Conservation (phyloP, 2,113 vertebrate species). For the Pedetes capensis region DNA sequence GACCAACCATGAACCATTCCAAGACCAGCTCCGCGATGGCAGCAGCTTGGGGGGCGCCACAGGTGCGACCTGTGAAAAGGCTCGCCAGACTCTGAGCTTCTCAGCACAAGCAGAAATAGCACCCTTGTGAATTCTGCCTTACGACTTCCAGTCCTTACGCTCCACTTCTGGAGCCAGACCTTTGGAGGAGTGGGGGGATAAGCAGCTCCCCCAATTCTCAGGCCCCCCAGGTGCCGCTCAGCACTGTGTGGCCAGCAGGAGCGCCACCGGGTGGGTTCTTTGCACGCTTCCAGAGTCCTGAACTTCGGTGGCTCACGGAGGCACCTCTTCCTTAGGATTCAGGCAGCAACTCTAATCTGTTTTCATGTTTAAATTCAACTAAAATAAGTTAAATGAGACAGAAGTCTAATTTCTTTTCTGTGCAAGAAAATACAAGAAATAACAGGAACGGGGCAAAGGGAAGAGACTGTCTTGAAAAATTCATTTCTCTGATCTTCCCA, state of each 20-base stretch:
- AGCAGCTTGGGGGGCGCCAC: accelerated
- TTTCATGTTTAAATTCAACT: background rate
- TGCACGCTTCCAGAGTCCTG: background rate
- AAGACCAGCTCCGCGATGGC: background rate
- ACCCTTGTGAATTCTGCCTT: too few relatives aligned
- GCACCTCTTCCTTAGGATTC: background rate
- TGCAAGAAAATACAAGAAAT: background rate
- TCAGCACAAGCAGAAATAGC: background rate
- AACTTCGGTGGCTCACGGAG: background rate
- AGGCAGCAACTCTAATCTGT: background rate
- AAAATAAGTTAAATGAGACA: background rate
- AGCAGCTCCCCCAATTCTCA: background rate
- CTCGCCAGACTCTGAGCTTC: background rate
- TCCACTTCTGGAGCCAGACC: background rate
- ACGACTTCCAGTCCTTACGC: background rate
- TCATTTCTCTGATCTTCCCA: background rate
- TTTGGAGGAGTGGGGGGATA: background rate
- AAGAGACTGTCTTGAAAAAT: background rate
- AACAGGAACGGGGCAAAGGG: background rate
- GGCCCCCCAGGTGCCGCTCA: background rate
- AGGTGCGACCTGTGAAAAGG: too few relatives aligned
- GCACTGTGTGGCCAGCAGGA: accelerated
- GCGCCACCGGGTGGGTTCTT: background rate
- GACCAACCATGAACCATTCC: accelerated
- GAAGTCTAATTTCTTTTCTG: background rate